phyloP scores from a whole-genome alignment of 2,888 invertebrate genomes.

The Limnephilus lunatus region DNA sequence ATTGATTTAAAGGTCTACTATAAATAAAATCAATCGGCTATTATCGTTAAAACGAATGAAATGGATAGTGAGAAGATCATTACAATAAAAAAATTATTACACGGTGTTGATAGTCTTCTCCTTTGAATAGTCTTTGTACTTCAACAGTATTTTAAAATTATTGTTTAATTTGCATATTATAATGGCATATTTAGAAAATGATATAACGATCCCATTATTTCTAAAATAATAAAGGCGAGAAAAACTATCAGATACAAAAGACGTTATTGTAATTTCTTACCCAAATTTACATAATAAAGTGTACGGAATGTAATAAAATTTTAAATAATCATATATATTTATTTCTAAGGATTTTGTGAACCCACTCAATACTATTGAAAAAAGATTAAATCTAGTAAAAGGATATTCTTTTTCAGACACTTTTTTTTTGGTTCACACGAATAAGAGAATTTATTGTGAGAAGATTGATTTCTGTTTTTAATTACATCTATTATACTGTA shows the following conservation, averaged over 20 bases:
- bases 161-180: slow-evolving; percentile 8
- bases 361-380: background rate
- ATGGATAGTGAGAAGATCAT: background rate
- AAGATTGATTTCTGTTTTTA: background rate
- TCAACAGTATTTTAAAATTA: background rate
- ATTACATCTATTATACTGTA: background rate
- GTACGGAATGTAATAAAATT: background rate
- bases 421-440: background rate
- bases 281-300: background rate
- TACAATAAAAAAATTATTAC: background rate
- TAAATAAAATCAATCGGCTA: background rate
- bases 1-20: background rate
- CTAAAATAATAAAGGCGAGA: background rate
- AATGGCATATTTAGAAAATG: background rate
- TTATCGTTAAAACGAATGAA: background rate
- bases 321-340: background rate
- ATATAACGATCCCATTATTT: slow-evolving; percentile 11
- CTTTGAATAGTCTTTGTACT: background rate
- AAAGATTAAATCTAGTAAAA: background rate
- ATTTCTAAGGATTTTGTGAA: background rate
- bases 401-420: no score
- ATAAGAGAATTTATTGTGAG: background rate
- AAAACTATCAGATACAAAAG: background rate
- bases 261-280: background rate
- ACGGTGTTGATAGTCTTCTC: background rate